These are phyloP conservation scores for Latrodectus geometricus DNA, from an alignment of 1,140 invertebrate genomes.

Conservation along the genomic window DNA sequence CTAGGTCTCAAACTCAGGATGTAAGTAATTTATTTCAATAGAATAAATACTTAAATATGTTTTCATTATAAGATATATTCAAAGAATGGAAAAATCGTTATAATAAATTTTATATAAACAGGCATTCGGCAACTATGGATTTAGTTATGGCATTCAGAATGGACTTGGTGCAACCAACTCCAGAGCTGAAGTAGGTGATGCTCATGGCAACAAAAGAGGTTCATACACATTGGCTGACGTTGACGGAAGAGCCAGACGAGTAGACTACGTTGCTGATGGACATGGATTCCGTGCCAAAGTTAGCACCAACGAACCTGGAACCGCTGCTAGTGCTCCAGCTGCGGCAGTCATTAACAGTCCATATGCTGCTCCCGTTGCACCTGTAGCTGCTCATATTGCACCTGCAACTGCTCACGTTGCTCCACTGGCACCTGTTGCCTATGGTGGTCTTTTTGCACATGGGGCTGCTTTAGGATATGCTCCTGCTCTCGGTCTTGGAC, in stretches of 20 bases:
- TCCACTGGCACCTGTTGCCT: no score
- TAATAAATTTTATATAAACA: background rate
- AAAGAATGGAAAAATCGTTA: no score
- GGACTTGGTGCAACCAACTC: constrained; percentile 49
- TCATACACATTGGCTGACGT: constrained; percentile 39
- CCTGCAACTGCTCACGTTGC: no score
- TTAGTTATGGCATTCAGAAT: constrained; percentile 53
- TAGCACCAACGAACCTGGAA: constrained; percentile 65
- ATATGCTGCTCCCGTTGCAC: no score
- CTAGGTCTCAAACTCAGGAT: no score
- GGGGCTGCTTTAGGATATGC: background rate
- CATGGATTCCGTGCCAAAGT: constrained; percentile 64
- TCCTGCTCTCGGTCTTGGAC: background rate
- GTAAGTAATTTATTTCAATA: no score
- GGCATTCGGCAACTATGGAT: constrained; percentile 56
- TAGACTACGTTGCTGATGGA: constrained; percentile 63
- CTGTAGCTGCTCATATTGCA: no score
- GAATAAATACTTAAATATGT: no score
- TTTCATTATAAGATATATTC: no score
- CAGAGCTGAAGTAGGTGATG: constrained; percentile 59
- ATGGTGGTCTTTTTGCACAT: no score
- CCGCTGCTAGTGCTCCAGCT: constrained; percentile 46
- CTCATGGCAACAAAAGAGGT: constrained; percentile 59
- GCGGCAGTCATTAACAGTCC: constrained; percentile 1
- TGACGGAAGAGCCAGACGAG: constrained; percentile 59